Conservation (phyloP, 2,888 invertebrate genomes). For the Salpingus planirostris region DNA sequence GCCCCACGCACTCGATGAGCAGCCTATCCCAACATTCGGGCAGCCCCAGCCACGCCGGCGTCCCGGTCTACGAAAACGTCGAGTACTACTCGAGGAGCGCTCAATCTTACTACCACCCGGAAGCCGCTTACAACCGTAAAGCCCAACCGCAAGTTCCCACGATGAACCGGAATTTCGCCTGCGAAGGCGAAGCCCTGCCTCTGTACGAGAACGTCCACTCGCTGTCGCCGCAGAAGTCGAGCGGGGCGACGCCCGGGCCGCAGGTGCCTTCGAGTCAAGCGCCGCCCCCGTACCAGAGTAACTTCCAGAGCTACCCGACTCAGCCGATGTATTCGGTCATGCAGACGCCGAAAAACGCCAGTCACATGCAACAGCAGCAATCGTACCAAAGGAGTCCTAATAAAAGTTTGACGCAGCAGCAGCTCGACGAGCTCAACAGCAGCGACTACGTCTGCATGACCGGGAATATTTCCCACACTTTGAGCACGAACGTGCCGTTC, state of each 20-base stretch:
- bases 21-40: conserved; percentile 52
- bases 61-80: conserved; percentile 76
- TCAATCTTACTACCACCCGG: conserved; percentile 54
- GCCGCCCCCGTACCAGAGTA: conserved; percentile 27
- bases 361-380: too few relatives aligned
- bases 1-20: conserved; percentile 53
- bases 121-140: too few relatives aligned
- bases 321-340: conserved; percentile 30
- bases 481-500: conserved; percentile 42
- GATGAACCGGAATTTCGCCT: conserved; percentile 1
- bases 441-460: conserved; percentile 82
- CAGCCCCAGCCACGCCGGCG: conserved; percentile 36
- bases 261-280: conserved; percentile 35
- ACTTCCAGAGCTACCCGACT: conserved; percentile 14
- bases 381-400: conserved; percentile 13
- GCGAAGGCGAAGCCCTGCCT: conserved; percentile 46
- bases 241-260: conserved; percentile 37
- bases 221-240: conserved; percentile 27
- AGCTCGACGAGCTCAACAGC: conserved; percentile 62
- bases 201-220: conserved; percentile 44
- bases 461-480: conserved; percentile 50
- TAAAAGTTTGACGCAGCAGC: conserved; percentile 36
- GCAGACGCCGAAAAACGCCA: conserved; percentile 17
- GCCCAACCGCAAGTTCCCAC: conserved; percentile 64
- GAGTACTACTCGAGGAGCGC: conserved; percentile 57